Conservation (phyloP, 1,140 invertebrate genomes). For the Drosophila orena region DNA sequence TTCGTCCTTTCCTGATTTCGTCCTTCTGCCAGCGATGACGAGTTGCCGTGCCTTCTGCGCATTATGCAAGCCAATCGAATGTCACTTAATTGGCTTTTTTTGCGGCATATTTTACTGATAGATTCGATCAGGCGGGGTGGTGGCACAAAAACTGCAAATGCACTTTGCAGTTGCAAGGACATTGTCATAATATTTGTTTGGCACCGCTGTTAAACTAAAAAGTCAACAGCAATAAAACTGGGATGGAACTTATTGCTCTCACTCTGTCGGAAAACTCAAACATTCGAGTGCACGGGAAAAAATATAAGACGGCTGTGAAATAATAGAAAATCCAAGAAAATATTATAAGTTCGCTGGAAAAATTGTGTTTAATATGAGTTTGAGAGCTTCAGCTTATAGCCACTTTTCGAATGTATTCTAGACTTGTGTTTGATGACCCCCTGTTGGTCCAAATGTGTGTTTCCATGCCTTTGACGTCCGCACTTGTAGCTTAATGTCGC, state of each 20-base stretch:
- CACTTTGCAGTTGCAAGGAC: conserved; percentile 70
- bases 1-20: too few relatives aligned
- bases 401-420: neutral
- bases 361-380: too few relatives aligned
- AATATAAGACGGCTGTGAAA: neutral
- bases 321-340: neutral
- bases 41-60: conserved; percentile 32
- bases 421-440: neutral
- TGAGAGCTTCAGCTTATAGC: too few relatives aligned
- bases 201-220: conserved; percentile 56
- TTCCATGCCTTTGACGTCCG: conserved; percentile 56
- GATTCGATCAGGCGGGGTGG: conserved; percentile 64
- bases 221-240: conserved; percentile 13
- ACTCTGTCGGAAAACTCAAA: neutral
- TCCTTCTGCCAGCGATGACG: conserved; percentile 1
- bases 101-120: conserved; percentile 49
- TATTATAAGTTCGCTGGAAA: too few relatives aligned
- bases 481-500: conserved; percentile 42
- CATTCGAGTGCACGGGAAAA: conserved; percentile 12
- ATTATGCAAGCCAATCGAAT: conserved; percentile 63
- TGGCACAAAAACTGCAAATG: conserved; percentile 31
- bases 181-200: conserved; percentile 73
- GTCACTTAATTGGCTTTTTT: conserved; percentile 69
- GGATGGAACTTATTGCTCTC: conserved; percentile 28
- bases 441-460: neutral